Evolutionary conservation across 2,113 vertebrate genomes (phyloP).

Genomic region (Tragelaphus strepsiceros): DNA sequence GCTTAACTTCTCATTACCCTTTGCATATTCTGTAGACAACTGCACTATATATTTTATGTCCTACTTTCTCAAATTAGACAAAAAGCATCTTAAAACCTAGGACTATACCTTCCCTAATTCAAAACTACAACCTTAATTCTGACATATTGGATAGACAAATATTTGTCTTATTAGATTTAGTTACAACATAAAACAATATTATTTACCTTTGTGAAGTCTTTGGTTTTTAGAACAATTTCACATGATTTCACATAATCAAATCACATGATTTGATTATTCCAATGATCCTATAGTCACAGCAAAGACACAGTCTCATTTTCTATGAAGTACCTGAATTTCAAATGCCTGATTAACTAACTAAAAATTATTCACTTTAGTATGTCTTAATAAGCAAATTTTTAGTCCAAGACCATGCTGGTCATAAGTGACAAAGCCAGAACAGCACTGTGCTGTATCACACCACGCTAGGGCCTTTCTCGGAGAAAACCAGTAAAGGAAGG

Average conservation of each 20-base stretch:
- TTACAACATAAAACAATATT: neutral
- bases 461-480: neutral
- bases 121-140: neutral
- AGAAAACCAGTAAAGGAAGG: neutral
- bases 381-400: neutral
- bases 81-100: neutral
- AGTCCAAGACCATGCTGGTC: neutral
- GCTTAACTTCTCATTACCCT: neutral
- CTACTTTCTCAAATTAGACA: neutral
- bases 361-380: neutral
- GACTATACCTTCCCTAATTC: neutral
- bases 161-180: neutral
- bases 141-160: neutral
- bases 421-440: neutral
- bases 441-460: neutral
- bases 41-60: neutral
- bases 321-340: slow-evolving; percentile 6
- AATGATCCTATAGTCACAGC: neutral
- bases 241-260: neutral
- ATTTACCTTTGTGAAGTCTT: neutral
- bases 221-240: slow-evolving; percentile 7
- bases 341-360: neutral
- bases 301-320: neutral
- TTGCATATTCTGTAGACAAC: neutral
- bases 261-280: neutral